These are phyloP conservation scores for Apaloderma vittatum DNA, from an alignment of 2,113 vertebrate genomes.

Conservation along the genomic window DNA sequence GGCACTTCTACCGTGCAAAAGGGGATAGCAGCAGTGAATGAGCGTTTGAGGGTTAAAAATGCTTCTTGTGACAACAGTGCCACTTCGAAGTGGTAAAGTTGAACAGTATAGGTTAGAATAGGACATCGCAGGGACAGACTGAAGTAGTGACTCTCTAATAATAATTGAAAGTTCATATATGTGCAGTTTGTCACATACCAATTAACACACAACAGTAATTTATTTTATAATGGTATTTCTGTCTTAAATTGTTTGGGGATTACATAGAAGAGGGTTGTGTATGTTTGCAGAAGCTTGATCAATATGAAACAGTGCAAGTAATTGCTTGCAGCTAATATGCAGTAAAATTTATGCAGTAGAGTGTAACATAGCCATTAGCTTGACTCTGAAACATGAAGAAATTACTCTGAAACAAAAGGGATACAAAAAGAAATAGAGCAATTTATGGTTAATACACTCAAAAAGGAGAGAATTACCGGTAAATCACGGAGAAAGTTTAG, in stretches of 20 bases:
- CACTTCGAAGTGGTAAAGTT: neutral
- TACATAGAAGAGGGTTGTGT: neutral
- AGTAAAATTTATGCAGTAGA: neutral
- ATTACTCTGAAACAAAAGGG: neutral
- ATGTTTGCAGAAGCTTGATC: neutral
- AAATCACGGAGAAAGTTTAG: neutral
- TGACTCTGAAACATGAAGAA: neutral
- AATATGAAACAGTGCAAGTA: neutral
- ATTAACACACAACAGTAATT: neutral
- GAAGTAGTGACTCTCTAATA: neutral
- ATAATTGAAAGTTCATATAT: neutral
- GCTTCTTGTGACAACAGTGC: neutral
- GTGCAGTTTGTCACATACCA: neutral
- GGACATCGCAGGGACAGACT: neutral
- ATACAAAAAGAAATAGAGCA: neutral
- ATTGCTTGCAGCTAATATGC: neutral
- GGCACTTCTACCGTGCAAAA: neutral
- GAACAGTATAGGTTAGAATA: neutral
- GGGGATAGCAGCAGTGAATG: neutral
- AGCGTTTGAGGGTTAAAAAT: neutral
- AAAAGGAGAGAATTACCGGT: neutral
- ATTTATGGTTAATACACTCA: neutral
- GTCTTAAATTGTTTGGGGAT: neutral
- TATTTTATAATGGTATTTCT: neutral
- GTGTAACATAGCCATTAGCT: neutral